Evolutionary conservation across 1,140 invertebrate genomes (phyloP).

Genomic region (Drosophila quadrilineata): DNA sequence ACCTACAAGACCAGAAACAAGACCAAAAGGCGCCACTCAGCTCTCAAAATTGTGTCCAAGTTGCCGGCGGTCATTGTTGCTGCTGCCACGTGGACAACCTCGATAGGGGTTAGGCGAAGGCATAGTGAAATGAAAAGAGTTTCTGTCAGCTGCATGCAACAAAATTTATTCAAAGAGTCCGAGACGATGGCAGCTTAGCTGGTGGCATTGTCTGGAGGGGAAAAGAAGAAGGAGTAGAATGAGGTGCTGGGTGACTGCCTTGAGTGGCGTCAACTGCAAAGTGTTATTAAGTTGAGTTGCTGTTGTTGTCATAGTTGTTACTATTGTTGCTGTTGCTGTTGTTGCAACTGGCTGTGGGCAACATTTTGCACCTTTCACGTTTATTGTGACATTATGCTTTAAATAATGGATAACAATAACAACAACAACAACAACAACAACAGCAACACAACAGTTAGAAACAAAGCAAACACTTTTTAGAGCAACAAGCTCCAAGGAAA

Average conservation of each 20-base stretch:
- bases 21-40: slow-evolving; percentile 7
- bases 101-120: neutral
- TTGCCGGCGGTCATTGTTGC: slow-evolving; percentile 46
- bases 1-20: slow-evolving; percentile 3
- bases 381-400: slow-evolving; percentile 79
- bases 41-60: slow-evolving; percentile 15
- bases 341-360: slow-evolving; percentile 45
- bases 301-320: slow-evolving; percentile 23
- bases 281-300: slow-evolving; percentile 62
- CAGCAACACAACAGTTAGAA: neutral
- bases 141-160: slow-evolving; percentile 43
- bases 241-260: slow-evolving; percentile 20
- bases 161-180: slow-evolving; percentile 42
- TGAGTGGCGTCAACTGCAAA: slow-evolving; percentile 49
- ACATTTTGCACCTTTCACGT: slow-evolving; percentile 77
- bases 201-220: too few species aligned
- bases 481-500: slow-evolving; percentile 30
- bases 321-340: slow-evolving; percentile 22
- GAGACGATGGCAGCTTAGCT: too few species aligned
- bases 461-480: slow-evolving; percentile 69
- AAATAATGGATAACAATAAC: slow-evolving; percentile 68
- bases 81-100: slow-evolving; percentile 23
- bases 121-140: neutral
- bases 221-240: neutral
- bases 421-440: slow-evolving; percentile 27